Base-by-base conservation (phyloP, 2,888 invertebrate genomes). In the Sthenelais limicola region DNA sequence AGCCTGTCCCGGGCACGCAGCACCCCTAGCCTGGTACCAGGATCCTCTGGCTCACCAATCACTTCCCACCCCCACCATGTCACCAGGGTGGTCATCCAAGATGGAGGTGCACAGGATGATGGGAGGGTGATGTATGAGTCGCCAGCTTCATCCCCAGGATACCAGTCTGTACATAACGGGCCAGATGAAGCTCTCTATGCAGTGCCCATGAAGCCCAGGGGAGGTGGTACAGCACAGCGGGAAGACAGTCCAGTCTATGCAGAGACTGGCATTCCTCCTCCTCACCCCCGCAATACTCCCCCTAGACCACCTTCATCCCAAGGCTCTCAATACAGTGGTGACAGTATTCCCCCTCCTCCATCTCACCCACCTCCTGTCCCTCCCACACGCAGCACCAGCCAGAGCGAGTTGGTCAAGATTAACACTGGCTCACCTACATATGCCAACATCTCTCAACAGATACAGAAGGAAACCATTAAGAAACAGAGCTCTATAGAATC, bases 401-500 rank as follows among this genome's bases (percentile, higher is more conserved):
- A 76, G 4, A 79, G 83, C 4, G 76, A 77, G 21, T 83, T 85
- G 54, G 80, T 78, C 71, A 82, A 80, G 28, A 77, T 74, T 12
- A 77, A 74, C 30, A 78, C 73, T 35, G 73, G 54, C n/a, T n/a
- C 71, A 35, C 77, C 79, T 56, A 74, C 78, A 70, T 82, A 88
- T 77, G 88, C 85, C 18, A 87, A 85, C 80, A 82, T 87, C 72
- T 82, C 80, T 62, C 80, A 75, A 28, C 74, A 78, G 12, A 75
- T 78, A 51, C 75, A 74, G 54, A 58, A 33, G 67, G 62, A 28
- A 56, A 66, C 9, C 66, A 76, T 49, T 15, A 54, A 35, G 67
- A 32, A 78, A 78, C 62, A 81, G 79, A 58, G 56, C 15, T 73
- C 79, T 3, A 82, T 80, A 68, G 83, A 83, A 88, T 96, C 95